Evolutionary conservation across 2,888 invertebrate species (phyloP).

Genomic region (Meandrusa payeni): DNA sequence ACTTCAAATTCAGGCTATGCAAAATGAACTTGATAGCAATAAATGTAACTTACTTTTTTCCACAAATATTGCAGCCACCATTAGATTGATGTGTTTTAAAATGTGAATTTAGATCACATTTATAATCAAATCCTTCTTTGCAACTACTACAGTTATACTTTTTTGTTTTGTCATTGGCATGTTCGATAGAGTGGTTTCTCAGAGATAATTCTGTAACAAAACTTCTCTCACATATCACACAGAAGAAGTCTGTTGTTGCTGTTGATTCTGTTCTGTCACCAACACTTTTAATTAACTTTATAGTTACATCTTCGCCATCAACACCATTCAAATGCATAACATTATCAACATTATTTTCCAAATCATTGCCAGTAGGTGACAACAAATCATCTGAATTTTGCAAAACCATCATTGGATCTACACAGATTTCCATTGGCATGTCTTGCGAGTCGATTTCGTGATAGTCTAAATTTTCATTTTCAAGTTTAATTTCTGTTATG

Average conservation of each 20-base stretch:
- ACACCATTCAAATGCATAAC: slow-evolving; percentile 46
- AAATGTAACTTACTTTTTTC: slow-evolving; percentile 80
- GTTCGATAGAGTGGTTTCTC: slow-evolving; percentile 83
- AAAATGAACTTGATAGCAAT: no score
- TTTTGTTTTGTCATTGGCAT: slow-evolving; percentile 53
- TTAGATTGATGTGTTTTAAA: slow-evolving; percentile 82
- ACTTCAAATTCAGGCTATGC: no score
- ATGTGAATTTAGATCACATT: slow-evolving; percentile 83
- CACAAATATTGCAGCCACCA: slow-evolving; percentile 84
- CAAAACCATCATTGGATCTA: slow-evolving; percentile 86
- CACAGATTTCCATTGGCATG: slow-evolving; percentile 84
- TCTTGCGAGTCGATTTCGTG: slow-evolving; percentile 46
- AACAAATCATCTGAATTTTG: slow-evolving; percentile 75
- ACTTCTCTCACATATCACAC: slow-evolving; percentile 76
- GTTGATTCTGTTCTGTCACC: slow-evolving; percentile 55
- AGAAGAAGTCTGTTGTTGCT: slow-evolving; percentile 47
- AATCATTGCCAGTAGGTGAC: slow-evolving; percentile 34
- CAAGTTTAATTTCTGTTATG: slow-evolving; percentile 35
- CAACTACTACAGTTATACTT: slow-evolving; percentile 80
- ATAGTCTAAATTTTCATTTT: slow-evolving; percentile 23
- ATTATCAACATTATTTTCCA: slow-evolving; percentile 35
- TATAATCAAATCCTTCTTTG: slow-evolving; percentile 81
- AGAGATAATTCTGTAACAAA: slow-evolving; percentile 81
- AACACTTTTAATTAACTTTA: slow-evolving; percentile 56
- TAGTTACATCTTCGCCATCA: slow-evolving; percentile 53